phyloP scores from a whole-genome alignment of 2,888 invertebrate genomes.

The Hirtodrosophila trivittata region DNA sequence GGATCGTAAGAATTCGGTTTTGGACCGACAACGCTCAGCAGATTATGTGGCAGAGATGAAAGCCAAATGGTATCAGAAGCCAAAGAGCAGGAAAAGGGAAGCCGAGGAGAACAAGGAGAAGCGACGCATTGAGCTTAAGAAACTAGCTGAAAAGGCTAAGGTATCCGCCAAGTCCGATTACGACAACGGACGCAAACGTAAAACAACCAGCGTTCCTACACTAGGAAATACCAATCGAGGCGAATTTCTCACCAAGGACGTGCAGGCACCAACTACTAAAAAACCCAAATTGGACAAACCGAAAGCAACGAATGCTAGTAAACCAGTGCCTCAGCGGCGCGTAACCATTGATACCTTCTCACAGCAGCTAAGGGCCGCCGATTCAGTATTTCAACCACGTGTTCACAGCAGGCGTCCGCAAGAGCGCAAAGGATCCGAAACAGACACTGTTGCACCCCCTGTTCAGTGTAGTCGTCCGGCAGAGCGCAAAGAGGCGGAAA shows the following conservation, averaged over 20 bases:
- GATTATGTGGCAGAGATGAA: constrained; percentile 55
- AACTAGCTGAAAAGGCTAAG: constrained; percentile 66
- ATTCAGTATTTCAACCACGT: constrained; percentile 20
- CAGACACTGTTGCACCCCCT: constrained; percentile 11
- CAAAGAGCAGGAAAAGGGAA: constrained; percentile 57
- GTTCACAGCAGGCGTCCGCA: constrained; percentile 15
- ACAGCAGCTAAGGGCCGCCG: constrained; percentile 42
- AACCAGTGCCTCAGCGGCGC: constrained; percentile 15
- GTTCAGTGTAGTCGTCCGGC: constrained; percentile 15
- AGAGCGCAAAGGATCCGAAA: constrained; percentile 53
- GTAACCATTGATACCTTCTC: constrained; percentile 50
- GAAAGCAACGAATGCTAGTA: not conserved
- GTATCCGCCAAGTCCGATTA: not conserved
- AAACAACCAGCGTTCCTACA: constrained; percentile 57
- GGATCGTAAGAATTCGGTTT: too few relatives aligned
- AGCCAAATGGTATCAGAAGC: constrained; percentile 78
- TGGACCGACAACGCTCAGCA: constrained; percentile 44
- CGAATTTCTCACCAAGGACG: constrained; percentile 85
- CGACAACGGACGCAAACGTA: constrained; percentile 21
- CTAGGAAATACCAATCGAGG: constrained; percentile 86
- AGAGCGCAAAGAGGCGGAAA: constrained; percentile 44
- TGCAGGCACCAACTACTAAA: constrained; percentile 32
- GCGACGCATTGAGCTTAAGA: constrained; percentile 75
- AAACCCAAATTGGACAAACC: constrained; percentile 30
- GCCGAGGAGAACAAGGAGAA: constrained; percentile 58